These are phyloP conservation scores for Trachelus stipa DNA, from an alignment of 2,888 invertebrate species.

Conservation along the genomic window DNA sequence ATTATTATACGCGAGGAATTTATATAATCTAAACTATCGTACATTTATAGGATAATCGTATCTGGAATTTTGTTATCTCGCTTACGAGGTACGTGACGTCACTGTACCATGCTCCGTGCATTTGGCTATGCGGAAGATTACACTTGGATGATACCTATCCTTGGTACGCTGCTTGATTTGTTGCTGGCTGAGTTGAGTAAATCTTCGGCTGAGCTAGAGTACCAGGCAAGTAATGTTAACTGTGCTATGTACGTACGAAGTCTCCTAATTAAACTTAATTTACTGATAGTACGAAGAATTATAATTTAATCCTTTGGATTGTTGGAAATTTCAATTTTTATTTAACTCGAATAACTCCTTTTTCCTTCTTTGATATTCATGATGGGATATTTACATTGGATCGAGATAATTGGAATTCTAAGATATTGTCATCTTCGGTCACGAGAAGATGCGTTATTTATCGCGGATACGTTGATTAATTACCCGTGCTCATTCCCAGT, in stretches of 20 bases:
- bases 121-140: slow-evolving; percentile 32
- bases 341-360: too few relatives aligned
- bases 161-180: slow-evolving; percentile 40
- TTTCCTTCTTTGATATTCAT: too few relatives aligned
- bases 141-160: slow-evolving; percentile 18
- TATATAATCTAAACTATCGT: background rate
- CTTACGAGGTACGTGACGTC: background rate
- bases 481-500: background rate
- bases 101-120: background rate
- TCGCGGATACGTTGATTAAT: background rate
- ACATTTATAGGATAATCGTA: background rate
- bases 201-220: slow-evolving; percentile 22
- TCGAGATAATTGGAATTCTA: background rate
- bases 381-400: too few relatives aligned
- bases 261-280: background rate
- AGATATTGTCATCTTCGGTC: background rate
- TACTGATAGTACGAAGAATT: background rate
- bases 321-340: background rate
- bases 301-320: background rate
- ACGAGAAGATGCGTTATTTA: background rate
- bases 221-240: background rate
- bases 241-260: background rate
- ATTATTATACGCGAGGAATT: background rate
- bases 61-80: background rate
- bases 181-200: slow-evolving; percentile 34